phyloP scores from a whole-genome alignment of 1,140 invertebrate species.

The Cryptotermes secundus region DNA sequence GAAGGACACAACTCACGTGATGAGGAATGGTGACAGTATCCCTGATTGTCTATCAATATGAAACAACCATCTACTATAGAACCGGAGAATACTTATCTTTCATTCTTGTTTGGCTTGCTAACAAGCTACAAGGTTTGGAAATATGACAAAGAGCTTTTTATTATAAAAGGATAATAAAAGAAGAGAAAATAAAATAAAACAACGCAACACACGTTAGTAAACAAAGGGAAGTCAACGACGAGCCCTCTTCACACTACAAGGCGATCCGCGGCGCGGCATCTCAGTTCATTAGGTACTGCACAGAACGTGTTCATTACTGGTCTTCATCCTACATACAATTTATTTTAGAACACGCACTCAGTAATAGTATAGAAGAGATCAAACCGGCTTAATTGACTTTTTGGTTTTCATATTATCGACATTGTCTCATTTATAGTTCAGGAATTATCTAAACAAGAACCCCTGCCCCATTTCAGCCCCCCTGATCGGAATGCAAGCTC shows the following conservation, averaged over 20 bases:
- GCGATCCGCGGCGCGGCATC: neutral
- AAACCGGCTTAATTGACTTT: neutral
- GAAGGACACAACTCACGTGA: no score
- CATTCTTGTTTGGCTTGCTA: neutral
- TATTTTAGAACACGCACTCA: neutral
- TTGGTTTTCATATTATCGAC: neutral
- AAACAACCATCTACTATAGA: neutral
- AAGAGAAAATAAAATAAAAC: neutral
- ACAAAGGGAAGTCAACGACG: neutral
- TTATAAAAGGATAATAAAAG: constrained; percentile 18
- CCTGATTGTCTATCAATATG: neutral
- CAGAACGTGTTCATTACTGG: neutral
- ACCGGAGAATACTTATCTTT: neutral
- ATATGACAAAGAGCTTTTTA: neutral
- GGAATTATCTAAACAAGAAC: no score
- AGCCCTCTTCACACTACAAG: neutral
- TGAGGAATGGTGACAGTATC: neutral
- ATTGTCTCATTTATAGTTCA: neutral
- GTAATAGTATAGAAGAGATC: neutral
- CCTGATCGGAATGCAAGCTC: no score
- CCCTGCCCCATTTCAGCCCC: no score
- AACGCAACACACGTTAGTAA: neutral
- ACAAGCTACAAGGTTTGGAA: neutral
- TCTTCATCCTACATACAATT: neutral
- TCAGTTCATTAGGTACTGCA: neutral